These are phyloP conservation scores for Diarsia brunnea DNA, from an alignment of 2,888 invertebrate species.

Conservation along the genomic window DNA sequence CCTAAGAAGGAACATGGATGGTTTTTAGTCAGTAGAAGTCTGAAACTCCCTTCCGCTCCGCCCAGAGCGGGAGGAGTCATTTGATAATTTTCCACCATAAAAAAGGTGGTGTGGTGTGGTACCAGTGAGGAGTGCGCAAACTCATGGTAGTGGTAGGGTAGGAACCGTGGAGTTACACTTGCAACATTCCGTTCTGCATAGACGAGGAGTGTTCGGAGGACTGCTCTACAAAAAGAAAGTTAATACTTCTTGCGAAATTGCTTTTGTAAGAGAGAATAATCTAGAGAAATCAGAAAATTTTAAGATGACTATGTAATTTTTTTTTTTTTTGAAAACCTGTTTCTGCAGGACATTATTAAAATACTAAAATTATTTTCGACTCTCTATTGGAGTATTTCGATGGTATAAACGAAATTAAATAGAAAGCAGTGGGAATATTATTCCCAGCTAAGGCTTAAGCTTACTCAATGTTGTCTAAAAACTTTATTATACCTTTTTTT, in stretches of 20 bases:
- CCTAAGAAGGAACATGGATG: too few species aligned
- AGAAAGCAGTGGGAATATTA: neutral
- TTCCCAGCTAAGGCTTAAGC: neutral
- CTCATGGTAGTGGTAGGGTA: neutral
- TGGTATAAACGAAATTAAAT: neutral
- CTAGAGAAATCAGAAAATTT: neutral
- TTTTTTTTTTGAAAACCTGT: neutral
- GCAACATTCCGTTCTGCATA: neutral
- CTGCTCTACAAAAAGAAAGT: neutral
- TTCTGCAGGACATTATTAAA: neutral
- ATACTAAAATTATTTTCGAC: constrained; percentile 5
- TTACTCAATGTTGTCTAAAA: neutral
- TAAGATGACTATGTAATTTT: neutral
- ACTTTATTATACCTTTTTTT: neutral
- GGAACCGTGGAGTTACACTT: neutral
- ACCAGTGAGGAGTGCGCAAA: too few species aligned
- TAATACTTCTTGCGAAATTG: neutral
- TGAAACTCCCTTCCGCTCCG: too few species aligned
- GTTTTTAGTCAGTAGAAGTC: too few species aligned
- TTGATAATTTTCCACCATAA: too few species aligned
- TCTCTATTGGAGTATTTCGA: constrained; percentile 13
- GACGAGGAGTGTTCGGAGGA: neutral
- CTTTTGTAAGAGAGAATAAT: neutral
- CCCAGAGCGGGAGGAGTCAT: too few species aligned
- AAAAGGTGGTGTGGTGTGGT: too few species aligned